phyloP scores from a whole-genome alignment of 2,888 invertebrate genomes.

The Dicyrtomina minuta region DNA sequence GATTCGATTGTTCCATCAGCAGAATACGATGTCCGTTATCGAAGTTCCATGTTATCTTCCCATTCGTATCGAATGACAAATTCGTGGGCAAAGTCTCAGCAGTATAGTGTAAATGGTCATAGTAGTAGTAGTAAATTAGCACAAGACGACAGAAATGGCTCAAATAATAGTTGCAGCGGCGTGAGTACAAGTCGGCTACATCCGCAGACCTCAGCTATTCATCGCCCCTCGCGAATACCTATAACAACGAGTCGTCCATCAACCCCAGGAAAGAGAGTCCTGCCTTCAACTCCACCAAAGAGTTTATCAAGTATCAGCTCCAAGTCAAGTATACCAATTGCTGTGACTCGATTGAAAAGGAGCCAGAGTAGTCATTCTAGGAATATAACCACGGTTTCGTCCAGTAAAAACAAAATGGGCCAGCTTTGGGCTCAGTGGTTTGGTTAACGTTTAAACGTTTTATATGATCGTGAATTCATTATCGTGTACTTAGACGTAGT shows the following conservation, averaged over 20 bases:
- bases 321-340: slow-evolving; percentile 50
- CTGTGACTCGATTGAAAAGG: slow-evolving; percentile 48
- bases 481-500: neutral
- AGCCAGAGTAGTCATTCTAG: slow-evolving; percentile 36
- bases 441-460: slow-evolving; percentile 27
- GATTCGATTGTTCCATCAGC: slow-evolving; percentile 16
- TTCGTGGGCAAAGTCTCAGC: slow-evolving; percentile 25
- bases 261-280: slow-evolving; percentile 36
- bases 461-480: neutral
- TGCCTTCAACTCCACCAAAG: slow-evolving; percentile 26
- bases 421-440: slow-evolving; percentile 48
- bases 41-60: slow-evolving; percentile 22
- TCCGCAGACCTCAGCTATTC: slow-evolving; percentile 14
- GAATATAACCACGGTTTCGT: slow-evolving; percentile 22
- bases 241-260: slow-evolving; percentile 29
- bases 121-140: slow-evolving; percentile 14
- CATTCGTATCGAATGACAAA: slow-evolving; percentile 11
- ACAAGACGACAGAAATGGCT: neutral
- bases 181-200: neutral
- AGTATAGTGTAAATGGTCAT: neutral
- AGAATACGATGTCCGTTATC: slow-evolving; percentile 14
- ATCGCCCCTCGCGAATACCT: slow-evolving; percentile 28
- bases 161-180: slow-evolving; percentile 2
- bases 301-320: slow-evolving; percentile 47
- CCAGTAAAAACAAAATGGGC: slow-evolving; percentile 37